Conservation (phyloP, 2,888 invertebrate genomes). For the Amaurobius ferox region DNA sequence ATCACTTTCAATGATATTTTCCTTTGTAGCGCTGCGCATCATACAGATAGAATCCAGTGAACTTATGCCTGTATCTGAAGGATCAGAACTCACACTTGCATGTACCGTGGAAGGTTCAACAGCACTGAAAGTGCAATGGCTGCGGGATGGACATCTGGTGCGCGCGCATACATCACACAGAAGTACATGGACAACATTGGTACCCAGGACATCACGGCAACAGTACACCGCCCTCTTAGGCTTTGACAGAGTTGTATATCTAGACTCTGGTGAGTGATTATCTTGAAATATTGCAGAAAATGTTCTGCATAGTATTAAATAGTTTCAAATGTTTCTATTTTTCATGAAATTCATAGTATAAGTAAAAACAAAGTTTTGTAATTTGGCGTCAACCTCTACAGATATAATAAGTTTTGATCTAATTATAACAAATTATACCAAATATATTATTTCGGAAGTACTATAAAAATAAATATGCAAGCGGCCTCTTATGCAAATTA, state of each 20-base stretch:
- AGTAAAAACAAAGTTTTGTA: neutral
- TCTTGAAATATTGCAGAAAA: too few relatives aligned
- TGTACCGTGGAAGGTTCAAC: constrained; percentile 74
- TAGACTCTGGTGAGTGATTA: constrained; percentile 68
- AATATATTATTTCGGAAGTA: too few relatives aligned
- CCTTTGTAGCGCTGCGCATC: constrained; percentile 47
- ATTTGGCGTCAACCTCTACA: too few relatives aligned
- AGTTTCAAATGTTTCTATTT: too few relatives aligned
- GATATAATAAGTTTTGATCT: too few relatives aligned
- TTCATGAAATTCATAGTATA: too few relatives aligned
- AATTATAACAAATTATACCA: too few relatives aligned
- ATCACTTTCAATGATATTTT: too few relatives aligned
- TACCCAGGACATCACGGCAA: constrained; percentile 62
- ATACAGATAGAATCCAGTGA: constrained; percentile 55
- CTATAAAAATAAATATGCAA: too few relatives aligned
- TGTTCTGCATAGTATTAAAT: too few relatives aligned
- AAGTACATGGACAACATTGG: constrained; percentile 59
- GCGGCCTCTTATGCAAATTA: too few relatives aligned
- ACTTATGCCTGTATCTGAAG: constrained; percentile 62
- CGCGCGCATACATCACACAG: constrained; percentile 43
- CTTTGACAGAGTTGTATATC: constrained; percentile 49
- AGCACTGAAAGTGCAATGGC: constrained; percentile 73
- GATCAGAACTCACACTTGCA: constrained; percentile 71
- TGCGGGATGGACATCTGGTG: constrained; percentile 70
- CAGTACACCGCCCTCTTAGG: constrained; percentile 63